Percentiles rank a stretch among this genome's conserved stretches.
Conservation (phyloP, 2,113 vertebrate genomes). For the Lepus timidus region DNA sequence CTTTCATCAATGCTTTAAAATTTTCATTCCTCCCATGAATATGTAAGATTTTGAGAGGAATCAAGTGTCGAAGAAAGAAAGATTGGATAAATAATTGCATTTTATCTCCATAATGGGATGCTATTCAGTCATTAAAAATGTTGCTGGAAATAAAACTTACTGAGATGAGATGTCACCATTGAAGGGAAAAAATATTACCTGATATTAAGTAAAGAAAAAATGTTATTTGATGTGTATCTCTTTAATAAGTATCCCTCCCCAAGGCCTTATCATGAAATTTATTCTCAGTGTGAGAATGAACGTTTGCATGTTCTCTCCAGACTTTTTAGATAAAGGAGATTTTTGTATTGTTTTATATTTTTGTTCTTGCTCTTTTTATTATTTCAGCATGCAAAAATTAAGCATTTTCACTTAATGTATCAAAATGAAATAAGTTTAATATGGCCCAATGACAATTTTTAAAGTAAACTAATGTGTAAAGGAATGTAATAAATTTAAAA, state of each 20-base stretch:
- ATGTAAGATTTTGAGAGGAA: conserved; percentile 46
- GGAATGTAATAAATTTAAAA: background rate
- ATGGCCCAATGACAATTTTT: background rate
- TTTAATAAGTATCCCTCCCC: background rate
- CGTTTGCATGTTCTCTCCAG: background rate
- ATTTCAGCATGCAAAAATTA: too few relatives aligned
- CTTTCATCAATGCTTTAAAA: too few relatives aligned
- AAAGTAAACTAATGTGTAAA: background rate
- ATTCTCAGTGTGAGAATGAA: background rate
- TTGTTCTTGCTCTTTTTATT: background rate
- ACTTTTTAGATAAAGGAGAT: background rate
- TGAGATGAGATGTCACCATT: background rate
- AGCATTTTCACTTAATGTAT: background rate
- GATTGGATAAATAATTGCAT: background rate
- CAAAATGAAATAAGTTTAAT: background rate
- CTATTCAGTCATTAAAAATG: conserved; percentile 3
- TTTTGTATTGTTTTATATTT: too few relatives aligned
- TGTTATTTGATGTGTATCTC: background rate
- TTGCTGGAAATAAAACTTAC: background rate
- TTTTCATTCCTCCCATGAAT: background rate
- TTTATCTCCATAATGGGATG: background rate
- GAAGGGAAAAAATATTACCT: background rate
- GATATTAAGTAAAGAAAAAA: background rate
- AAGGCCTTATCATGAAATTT: background rate
- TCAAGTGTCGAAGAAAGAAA: background rate